These are phyloP conservation scores for Neodiprion fabricii DNA, from an alignment of 1,140 invertebrate genomes.

Conservation along the genomic window DNA sequence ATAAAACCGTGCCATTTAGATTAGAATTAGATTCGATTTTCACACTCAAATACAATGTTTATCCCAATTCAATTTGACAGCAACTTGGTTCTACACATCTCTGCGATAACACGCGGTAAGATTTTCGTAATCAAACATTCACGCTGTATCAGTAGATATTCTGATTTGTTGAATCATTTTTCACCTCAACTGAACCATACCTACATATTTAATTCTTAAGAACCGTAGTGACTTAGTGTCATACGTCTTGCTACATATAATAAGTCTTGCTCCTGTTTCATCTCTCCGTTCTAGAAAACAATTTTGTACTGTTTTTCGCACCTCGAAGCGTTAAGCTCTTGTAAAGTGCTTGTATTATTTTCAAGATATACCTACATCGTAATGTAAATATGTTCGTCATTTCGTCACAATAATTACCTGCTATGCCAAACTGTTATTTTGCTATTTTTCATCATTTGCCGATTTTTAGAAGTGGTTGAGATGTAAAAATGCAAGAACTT, in stretches of 20 bases:
- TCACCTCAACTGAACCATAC: not conserved
- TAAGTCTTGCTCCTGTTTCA: not conserved
- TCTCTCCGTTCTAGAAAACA: constrained; percentile 2
- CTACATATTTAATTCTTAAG: not conserved
- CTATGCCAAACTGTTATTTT: not conserved
- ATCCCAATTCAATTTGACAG: not conserved
- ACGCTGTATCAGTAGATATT: not conserved
- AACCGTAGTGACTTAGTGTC: too few relatives aligned
- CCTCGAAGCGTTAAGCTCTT: too few relatives aligned
- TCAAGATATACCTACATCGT: not conserved
- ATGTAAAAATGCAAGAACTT: not conserved
- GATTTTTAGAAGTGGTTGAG: constrained; percentile 2
- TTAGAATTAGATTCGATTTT: constrained; percentile 29
- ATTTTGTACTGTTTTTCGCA: not conserved
- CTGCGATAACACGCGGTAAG: not conserved
- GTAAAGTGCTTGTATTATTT: not conserved
- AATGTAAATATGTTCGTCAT: not conserved
- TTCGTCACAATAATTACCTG: not conserved
- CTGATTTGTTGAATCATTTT: not conserved
- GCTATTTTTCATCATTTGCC: not conserved
- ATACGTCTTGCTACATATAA: not conserved
- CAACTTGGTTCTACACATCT: not conserved
- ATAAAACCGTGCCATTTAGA: constrained; percentile 50
- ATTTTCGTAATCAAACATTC: not conserved
- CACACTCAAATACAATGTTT: not conserved